Base-by-base conservation (phyloP, 2,113 vertebrate species). In the Larimichthys crocea region DNA sequence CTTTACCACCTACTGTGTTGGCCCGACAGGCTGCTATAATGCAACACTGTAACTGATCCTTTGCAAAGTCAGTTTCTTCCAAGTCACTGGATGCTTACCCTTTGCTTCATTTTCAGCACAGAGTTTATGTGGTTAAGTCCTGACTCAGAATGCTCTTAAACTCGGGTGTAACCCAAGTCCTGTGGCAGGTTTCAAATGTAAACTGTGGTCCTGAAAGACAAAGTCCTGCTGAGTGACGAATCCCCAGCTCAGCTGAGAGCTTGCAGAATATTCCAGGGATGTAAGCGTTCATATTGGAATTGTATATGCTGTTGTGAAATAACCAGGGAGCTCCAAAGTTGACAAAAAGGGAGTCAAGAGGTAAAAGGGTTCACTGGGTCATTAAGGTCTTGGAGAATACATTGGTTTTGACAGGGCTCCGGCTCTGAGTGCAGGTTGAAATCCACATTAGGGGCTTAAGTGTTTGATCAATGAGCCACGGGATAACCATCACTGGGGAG, bases 401-500 rank as follows among this genome's bases (percentile, higher is more conserved):
- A 87, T 53, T 52, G 75, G 67, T 72, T 82, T 65, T 80, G 91
- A 92, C 86, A 80, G 66, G 56, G 70, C 74, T 87, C 86, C 57
- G 48, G 79, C 65, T 90, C 60, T 55, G 20, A 83, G 69, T 80
- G 65, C 80, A 82, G 44, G 79, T 80, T 90, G 59, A 91, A 89
- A 88, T 93, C 91, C 89, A 88, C 87, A 90, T 92, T 86, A 90
- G 53, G 35, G 76, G 80, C 82, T 91, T 80, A 85, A 71, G 76
- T 31, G 80, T 93, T 92, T 93, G 93, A 91, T 94, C 92, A 93
- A 76, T 82, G 84, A 82, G 76, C 84, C 40, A 22, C 20, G 60
- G 69, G 69, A 76, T 83, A 74, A 83, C 71, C 77, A 66, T 50
- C 24, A 1, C 69, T 55, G 64, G 52, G 22, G 52, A 83, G 78